Conservation (phyloP, 2,797 vertebrate genomes). For the Taeniopygia guttata region DNA sequence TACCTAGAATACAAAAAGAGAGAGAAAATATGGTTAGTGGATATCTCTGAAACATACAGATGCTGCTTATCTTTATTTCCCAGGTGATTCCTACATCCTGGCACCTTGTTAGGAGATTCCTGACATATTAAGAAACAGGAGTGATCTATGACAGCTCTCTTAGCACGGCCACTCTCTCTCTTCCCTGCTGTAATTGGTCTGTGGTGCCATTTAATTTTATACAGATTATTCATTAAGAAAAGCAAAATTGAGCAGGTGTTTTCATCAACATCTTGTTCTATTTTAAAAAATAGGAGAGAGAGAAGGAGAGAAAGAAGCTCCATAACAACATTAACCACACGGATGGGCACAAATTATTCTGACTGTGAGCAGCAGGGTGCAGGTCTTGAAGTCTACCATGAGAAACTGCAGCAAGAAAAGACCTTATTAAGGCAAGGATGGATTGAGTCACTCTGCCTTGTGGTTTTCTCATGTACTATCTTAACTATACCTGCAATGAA, state of each 20-base stretch:
- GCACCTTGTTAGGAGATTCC: constrained; percentile 31
- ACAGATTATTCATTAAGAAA: constrained; percentile 72
- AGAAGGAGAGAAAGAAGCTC: background rate
- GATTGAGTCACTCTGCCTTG: background rate
- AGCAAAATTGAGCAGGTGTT: constrained; percentile 70
- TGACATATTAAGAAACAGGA: constrained; percentile 40
- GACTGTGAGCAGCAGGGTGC: constrained; percentile 43
- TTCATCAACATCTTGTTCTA: constrained; percentile 59
- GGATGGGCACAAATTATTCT: constrained; percentile 47
- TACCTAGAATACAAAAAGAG: constrained; percentile 72
- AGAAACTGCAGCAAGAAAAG: background rate
- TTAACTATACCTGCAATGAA: background rate
- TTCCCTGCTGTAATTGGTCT: constrained; percentile 60
- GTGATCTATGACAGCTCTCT: constrained; percentile 44
- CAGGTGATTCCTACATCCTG: background rate
- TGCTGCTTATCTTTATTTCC: constrained; percentile 14
- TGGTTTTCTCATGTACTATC: background rate
- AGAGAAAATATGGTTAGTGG: constrained; percentile 1
- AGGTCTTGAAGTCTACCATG: background rate
- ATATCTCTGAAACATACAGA: constrained; percentile 2
- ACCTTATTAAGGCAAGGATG: background rate
- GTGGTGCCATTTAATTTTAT: constrained; percentile 59
- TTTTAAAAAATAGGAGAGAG: background rate
- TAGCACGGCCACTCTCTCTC: constrained; percentile 22
- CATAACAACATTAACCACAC: constrained; percentile 39